Evolutionary conservation across 2,888 invertebrate species (phyloP).

Genomic region (Athrips mouffetella): DNA sequence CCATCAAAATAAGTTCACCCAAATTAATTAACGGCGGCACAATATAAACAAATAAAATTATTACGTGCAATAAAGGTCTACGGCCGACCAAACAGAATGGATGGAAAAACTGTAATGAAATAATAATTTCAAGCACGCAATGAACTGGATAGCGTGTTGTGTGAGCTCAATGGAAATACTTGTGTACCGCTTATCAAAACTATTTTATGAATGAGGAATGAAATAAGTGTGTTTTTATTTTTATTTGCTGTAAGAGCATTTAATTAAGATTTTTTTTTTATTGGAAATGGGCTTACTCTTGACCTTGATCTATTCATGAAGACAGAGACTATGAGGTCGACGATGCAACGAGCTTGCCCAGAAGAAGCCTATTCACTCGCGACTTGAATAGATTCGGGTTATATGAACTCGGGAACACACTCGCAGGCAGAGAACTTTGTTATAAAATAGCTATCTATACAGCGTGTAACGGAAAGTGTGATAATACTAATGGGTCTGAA

Average conservation of each 20-base stretch:
- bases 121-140: conserved; percentile 13
- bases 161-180: conserved; percentile 18
- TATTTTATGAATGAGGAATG: conserved; percentile 17
- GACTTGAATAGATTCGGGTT: too few relatives aligned
- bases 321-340: too few relatives aligned
- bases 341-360: too few relatives aligned
- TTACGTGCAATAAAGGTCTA: conserved; percentile 15
- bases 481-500: too few relatives aligned
- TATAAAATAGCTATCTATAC: too few relatives aligned
- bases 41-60: conserved; percentile 5
- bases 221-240: background rate
- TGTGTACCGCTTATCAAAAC: conserved; percentile 9
- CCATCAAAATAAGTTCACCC: conserved; percentile 18
- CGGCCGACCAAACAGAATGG: conserved; percentile 20
- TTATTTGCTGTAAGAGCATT: background rate
- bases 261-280: too few relatives aligned
- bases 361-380: too few relatives aligned
- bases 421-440: too few relatives aligned
- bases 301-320: too few relatives aligned
- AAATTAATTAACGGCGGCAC: background rate
- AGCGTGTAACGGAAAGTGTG: too few relatives aligned
- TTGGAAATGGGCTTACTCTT: too few relatives aligned
- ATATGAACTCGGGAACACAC: too few relatives aligned
- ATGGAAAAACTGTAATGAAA: conserved; percentile 15
- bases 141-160: conserved; percentile 10